A percentile compares a stretch with the other conserved stretches of the same genome.
Evolutionary conservation across 2,888 invertebrate genomes (phyloP).

Genomic region (Platycnemis pennipes): DNA sequence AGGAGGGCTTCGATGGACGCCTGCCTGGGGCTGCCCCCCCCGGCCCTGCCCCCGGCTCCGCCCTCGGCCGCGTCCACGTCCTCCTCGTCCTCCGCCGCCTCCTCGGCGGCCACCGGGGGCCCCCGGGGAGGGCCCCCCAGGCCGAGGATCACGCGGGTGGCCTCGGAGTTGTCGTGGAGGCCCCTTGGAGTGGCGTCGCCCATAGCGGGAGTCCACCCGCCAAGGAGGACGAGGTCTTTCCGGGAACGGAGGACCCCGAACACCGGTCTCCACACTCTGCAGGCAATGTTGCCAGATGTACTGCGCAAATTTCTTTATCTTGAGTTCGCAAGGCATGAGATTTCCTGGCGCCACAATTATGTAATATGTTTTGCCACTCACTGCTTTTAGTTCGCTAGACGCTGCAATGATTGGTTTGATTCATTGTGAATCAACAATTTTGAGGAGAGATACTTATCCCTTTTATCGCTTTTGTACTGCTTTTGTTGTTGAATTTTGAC

Average conservation of each 20-base stretch:
- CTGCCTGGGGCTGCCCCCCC: constrained; percentile 61
- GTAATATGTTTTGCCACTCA: background rate
- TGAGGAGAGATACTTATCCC: background rate
- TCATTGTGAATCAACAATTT: background rate
- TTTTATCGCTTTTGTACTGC: background rate
- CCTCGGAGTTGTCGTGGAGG: constrained; percentile 80
- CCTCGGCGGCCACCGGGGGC: constrained; percentile 73
- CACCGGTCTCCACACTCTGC: constrained; percentile 71
- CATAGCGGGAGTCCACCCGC: constrained; percentile 53
- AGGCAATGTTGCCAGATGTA: constrained; percentile 68
- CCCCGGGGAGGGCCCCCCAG: constrained; percentile 75
- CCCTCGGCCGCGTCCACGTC: constrained; percentile 68
- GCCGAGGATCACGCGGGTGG: constrained; percentile 78
- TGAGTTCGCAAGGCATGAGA: background rate
- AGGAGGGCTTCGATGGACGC: constrained; percentile 53
- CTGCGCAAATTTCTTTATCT: background rate
- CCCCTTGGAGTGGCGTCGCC: constrained; percentile 74
- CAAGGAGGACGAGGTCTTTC: constrained; percentile 69
- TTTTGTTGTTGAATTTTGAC: too few species aligned
- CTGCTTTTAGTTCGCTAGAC: background rate
- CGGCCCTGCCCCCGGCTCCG: background rate
- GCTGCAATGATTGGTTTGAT: background rate
- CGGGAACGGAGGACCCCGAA: constrained; percentile 62
- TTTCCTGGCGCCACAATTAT: background rate
- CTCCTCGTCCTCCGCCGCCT: constrained; percentile 70